phyloP scores from a whole-genome alignment of 2,113 vertebrate species.

The Channa argus region DNA sequence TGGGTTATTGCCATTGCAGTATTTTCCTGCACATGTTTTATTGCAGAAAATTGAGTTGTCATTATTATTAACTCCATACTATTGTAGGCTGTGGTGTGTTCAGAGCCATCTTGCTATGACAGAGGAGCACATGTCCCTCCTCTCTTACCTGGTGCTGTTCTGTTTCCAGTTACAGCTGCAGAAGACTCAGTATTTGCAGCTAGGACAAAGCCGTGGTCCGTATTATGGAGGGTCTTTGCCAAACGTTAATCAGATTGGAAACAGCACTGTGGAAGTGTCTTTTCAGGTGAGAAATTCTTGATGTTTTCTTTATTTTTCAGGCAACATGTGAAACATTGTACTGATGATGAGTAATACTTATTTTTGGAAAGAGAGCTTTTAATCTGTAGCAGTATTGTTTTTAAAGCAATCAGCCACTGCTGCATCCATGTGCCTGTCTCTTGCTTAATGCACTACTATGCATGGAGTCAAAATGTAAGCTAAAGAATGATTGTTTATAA shows the following conservation, averaged over 20 bases:
- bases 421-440: no score
- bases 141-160: constrained; percentile 3
- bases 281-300: constrained; percentile 87
- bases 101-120: background rate
- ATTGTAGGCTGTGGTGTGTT: background rate
- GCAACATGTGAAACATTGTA: background rate
- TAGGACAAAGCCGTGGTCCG: constrained; percentile 92
- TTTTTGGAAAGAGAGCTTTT: constrained; percentile 1
- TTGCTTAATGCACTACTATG: no score
- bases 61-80: no score
- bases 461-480: no score
- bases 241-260: constrained; percentile 95
- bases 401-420: background rate
- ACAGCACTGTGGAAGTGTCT: constrained; percentile 85
- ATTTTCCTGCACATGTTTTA: background rate
- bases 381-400: background rate
- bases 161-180: constrained; percentile 89
- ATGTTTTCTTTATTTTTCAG: background rate
- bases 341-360: background rate
- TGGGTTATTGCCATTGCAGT: background rate
- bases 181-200: constrained; percentile 93
- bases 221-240: constrained; percentile 95
- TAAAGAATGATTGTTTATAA: no score
- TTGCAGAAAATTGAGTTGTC: no score
- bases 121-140: background rate